These are phyloP conservation scores for Scaptomyza caliginosa DNA, from an alignment of 2,888 invertebrate genomes.

Conservation along the genomic window DNA sequence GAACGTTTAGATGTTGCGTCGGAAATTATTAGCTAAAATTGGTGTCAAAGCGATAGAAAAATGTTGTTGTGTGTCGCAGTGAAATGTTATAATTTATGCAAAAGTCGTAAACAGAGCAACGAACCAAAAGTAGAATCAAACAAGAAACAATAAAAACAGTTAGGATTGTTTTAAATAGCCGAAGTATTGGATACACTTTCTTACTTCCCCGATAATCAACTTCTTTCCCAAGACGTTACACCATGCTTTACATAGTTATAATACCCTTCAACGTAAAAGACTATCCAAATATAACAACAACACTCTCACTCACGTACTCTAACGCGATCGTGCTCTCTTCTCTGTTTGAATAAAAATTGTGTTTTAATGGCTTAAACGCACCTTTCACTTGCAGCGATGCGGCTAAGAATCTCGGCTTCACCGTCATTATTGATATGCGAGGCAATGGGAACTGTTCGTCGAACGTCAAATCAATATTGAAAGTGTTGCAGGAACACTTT, in stretches of 20 bases:
- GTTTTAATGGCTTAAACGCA: constrained; percentile 20
- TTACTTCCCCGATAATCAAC: too few species aligned
- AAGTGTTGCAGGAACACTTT: constrained; percentile 98
- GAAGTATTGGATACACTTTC: constrained; percentile 10
- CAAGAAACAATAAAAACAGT: constrained; percentile 14
- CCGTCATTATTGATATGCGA: constrained; percentile 98
- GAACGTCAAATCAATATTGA: constrained; percentile 98
- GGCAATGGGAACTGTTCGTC: constrained; percentile 92
- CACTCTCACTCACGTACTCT: constrained; percentile 73
- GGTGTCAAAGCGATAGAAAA: constrained; percentile 71
- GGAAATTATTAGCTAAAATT: constrained; percentile 76
- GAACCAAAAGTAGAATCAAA: constrained; percentile 49
- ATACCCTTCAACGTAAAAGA: neutral
- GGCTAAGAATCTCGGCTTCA: constrained; percentile 91
- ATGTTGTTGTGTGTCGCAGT: constrained; percentile 29
- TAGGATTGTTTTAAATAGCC: neutral
- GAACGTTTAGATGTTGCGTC: constrained; percentile 19
- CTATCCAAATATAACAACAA: constrained; percentile 34
- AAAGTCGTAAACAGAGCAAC: constrained; percentile 70
- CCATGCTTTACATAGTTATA: neutral
- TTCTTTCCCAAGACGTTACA: neutral
- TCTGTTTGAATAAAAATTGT: constrained; percentile 10
- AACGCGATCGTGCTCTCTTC: neutral
- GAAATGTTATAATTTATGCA: constrained; percentile 73
- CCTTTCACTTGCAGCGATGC: constrained; percentile 82